A percentile compares a stretch with the other conserved stretches of the same genome.
Conservation (phyloP, 2,113 vertebrate genomes). For the Circaetus gallicus region DNA sequence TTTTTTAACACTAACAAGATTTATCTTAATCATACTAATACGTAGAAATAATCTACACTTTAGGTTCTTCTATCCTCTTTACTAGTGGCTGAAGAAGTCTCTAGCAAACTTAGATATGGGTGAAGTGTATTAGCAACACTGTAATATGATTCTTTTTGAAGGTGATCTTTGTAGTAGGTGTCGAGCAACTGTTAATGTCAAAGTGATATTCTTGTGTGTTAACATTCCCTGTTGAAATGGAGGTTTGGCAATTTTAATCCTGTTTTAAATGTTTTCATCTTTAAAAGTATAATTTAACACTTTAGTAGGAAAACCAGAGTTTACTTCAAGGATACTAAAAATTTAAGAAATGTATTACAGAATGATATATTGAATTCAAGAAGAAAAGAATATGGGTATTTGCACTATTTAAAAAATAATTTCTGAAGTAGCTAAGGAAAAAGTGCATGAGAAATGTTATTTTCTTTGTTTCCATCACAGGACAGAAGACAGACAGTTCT, state of each 20-base stretch:
- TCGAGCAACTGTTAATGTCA: background rate
- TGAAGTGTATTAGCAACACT: background rate
- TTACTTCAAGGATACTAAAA: background rate
- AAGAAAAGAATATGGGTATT: background rate
- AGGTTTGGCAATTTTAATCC: background rate
- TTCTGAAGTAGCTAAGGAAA: background rate
- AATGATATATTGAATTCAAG: background rate
- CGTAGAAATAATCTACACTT: background rate
- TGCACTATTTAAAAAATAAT: background rate
- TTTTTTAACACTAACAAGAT: background rate
- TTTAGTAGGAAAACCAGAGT: background rate
- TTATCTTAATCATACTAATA: background rate
- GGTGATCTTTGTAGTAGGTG: background rate
- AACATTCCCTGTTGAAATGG: accelerated
- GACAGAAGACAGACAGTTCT: constrained; percentile 88
- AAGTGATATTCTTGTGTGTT: background rate
- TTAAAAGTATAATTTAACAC: background rate
- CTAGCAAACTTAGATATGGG: background rate
- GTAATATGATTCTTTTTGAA: background rate
- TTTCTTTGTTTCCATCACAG: constrained; percentile 45
- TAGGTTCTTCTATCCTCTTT: background rate
- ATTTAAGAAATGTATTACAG: background rate
- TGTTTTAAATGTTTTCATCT: background rate
- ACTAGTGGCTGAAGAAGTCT: background rate
- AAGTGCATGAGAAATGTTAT: background rate